Conservation (phyloP, 2,113 vertebrate genomes). For the Myanophis thanlyinensis region DNA sequence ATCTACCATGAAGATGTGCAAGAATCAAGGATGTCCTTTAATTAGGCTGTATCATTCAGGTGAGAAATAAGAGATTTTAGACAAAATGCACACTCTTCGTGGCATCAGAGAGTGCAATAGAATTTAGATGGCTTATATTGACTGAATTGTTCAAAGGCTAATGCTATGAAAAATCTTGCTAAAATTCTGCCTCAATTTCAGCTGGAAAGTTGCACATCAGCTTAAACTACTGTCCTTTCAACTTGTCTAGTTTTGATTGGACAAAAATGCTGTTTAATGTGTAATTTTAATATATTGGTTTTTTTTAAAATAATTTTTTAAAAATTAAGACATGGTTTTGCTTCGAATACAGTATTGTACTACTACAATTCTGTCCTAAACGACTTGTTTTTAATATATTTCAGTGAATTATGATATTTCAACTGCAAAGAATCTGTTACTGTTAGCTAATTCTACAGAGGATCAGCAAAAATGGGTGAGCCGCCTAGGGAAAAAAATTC, state of each 20-base stretch:
- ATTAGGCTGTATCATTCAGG: not conserved
- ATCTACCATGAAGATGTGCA: not conserved
- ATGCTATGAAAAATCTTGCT: not conserved
- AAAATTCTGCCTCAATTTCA: not conserved
- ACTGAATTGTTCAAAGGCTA: not conserved
- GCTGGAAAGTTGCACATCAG: not conserved
- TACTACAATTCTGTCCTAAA: not conserved
- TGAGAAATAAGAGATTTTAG: not conserved
- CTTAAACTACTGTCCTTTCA: not conserved
- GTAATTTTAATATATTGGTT: not conserved
- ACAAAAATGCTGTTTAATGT: not conserved
- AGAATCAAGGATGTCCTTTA: not conserved
- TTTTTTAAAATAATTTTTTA: not conserved
- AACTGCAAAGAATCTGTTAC: constrained; percentile 93
- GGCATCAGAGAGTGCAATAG: not conserved
- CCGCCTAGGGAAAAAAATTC: constrained; percentile 95
- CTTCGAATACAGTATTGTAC: not conserved
- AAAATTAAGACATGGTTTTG: not conserved
- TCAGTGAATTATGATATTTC: constrained; percentile 97
- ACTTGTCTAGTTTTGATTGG: not conserved
- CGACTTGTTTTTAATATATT: constrained; percentile 31
- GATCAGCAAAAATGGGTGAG: constrained; percentile 99
- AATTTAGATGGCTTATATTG: not conserved
- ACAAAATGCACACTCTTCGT: not conserved
- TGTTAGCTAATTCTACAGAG: constrained; percentile 91